A percentile compares a stretch with the other conserved stretches of the same genome.
Evolutionary conservation across 2,888 invertebrate species (phyloP).

Genomic region (Lepidochitona cinerea): DNA sequence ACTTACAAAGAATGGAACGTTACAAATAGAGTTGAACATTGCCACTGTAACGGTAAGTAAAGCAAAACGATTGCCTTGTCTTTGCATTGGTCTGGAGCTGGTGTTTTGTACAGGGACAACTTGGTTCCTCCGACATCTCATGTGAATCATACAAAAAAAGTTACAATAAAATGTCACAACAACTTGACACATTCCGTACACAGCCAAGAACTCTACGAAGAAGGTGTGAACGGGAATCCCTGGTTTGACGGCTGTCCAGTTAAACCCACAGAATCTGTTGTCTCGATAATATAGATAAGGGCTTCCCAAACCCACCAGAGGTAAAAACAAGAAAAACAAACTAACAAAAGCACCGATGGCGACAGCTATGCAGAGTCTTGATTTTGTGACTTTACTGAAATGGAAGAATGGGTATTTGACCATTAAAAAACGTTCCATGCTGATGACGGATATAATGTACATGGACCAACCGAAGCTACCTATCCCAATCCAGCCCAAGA

Average conservation of each 20-base stretch:
- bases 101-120: not conserved
- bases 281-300: not conserved
- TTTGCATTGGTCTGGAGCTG: not conserved
- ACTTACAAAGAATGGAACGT: not conserved
- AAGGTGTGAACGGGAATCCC: not conserved
- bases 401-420: slow-evolving; percentile 1
- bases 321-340: not conserved
- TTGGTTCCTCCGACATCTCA: not conserved
- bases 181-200: not conserved
- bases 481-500: slow-evolving; percentile 9
- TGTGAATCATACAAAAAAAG: not conserved
- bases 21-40: not conserved
- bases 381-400: not conserved
- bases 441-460: slow-evolving; percentile 6
- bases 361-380: not conserved
- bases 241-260: not conserved
- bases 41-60: not conserved
- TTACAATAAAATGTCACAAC: not conserved
- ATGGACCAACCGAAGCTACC: slow-evolving; percentile 1
- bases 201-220: not conserved
- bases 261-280: slow-evolving; percentile 1
- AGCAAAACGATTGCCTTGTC: not conserved
- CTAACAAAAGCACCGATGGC: not conserved
- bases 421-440: slow-evolving; percentile 8
- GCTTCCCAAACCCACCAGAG: not conserved